A percentile compares a stretch with the other conserved stretches of the same genome.
These are phyloP conservation scores for Eledone cirrhosa DNA, from an alignment of 2,888 invertebrate genomes.

Conservation along the genomic window DNA sequence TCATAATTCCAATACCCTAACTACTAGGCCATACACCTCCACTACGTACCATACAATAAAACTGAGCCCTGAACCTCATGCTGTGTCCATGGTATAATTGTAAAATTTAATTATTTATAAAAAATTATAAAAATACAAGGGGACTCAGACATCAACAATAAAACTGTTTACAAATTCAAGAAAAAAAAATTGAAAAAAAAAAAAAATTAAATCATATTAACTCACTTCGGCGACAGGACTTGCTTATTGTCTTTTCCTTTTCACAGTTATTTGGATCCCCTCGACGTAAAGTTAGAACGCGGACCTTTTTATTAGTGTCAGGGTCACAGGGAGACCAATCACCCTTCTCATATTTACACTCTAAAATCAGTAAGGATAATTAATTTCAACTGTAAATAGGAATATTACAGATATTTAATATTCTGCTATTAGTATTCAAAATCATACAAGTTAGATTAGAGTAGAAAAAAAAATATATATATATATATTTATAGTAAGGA, in stretches of 20 bases:
- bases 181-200: too few relatives aligned
- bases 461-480: too few relatives aligned
- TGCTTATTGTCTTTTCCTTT: slow-evolving; percentile 42
- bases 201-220: not conserved
- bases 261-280: slow-evolving; percentile 50
- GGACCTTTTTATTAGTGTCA: slow-evolving; percentile 49
- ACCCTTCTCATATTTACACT: slow-evolving; percentile 50
- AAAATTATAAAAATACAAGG: too few relatives aligned
- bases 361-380: slow-evolving; percentile 33
- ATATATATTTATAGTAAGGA: too few relatives aligned
- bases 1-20: too few relatives aligned
- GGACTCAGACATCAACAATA: too few relatives aligned
- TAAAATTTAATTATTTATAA: too few relatives aligned
- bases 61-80: too few relatives aligned
- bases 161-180: too few relatives aligned
- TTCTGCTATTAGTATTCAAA: not conserved
- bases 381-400: not conserved
- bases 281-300: slow-evolving; percentile 43
- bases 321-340: slow-evolving; percentile 54
- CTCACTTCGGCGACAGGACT: slow-evolving; percentile 43
- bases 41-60: too few relatives aligned
- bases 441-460: not conserved
- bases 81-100: too few relatives aligned
- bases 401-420: not conserved
- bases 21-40: too few relatives aligned